These are phyloP conservation scores for Syritta pipiens DNA, from an alignment of 2,888 invertebrate species.

Conservation along the genomic window DNA sequence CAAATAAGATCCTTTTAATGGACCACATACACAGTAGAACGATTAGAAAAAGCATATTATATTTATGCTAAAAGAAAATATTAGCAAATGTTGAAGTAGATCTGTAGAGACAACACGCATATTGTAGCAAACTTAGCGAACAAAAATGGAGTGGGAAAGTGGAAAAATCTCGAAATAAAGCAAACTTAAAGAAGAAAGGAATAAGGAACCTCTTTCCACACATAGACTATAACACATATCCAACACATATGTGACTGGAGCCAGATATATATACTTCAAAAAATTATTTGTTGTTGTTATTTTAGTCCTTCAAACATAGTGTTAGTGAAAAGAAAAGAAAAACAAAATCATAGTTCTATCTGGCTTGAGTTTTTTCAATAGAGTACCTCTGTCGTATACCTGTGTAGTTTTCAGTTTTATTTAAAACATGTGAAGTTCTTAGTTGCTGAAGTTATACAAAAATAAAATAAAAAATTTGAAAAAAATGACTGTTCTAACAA, in stretches of 20 bases:
- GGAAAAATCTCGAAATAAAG: background rate
- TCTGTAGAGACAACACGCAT: constrained; percentile 38
- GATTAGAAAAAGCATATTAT: background rate
- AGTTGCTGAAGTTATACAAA: constrained; percentile 44
- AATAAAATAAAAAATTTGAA: constrained; percentile 12
- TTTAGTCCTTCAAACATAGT: constrained; percentile 9
- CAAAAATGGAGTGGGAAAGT: background rate
- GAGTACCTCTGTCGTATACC: constrained; percentile 67
- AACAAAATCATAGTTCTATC: constrained; percentile 29
- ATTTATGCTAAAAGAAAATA: constrained; percentile 31
- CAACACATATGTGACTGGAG: constrained; percentile 67
- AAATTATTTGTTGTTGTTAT: constrained; percentile 30
- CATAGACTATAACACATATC: constrained; percentile 62
- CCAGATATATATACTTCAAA: constrained; percentile 40
- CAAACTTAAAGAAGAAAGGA: constrained; percentile 12
- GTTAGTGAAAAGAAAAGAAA: constrained; percentile 19
- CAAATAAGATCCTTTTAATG: constrained; percentile 82
- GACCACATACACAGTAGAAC: constrained; percentile 18
- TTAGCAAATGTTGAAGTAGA: constrained; percentile 44
- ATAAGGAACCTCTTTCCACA: constrained; percentile 22
- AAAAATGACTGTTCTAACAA: constrained; percentile 25
- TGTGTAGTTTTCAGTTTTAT: constrained; percentile 52
- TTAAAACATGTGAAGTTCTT: constrained; percentile 1
- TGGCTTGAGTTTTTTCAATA: constrained; percentile 63
- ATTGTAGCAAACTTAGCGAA: constrained; percentile 31